Evolutionary conservation across 2,797 vertebrate genomes (phyloP).

Genomic region (Lacerta bilineata): DNA sequence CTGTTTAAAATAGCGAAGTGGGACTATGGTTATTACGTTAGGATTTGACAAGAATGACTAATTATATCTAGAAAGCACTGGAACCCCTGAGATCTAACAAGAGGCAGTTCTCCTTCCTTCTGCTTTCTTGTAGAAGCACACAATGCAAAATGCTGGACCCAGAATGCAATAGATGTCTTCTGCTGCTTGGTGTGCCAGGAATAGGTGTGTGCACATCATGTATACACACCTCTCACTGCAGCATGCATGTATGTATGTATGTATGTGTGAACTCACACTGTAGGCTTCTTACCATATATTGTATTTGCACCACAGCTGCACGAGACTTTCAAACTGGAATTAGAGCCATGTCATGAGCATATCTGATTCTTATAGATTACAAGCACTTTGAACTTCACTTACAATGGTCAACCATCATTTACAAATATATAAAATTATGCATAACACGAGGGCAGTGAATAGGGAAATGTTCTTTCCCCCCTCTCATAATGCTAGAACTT

Average conservation of each 20-base stretch:
- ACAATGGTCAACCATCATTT: no score
- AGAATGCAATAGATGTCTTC: background rate
- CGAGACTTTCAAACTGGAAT: background rate
- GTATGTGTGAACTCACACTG: background rate
- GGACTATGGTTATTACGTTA: background rate
- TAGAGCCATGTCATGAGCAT: background rate
- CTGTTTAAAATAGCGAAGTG: background rate
- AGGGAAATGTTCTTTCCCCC: no score
- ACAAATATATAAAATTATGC: no score
- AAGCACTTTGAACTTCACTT: background rate
- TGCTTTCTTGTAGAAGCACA: background rate
- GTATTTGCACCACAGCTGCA: background rate
- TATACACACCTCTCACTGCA: background rate
- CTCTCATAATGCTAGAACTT: no score
- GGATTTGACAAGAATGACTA: background rate
- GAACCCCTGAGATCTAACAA: background rate
- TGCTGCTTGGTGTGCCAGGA: background rate
- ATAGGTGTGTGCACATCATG: background rate
- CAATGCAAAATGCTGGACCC: background rate
- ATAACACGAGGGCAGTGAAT: no score
- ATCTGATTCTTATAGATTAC: background rate
- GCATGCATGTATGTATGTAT: background rate
- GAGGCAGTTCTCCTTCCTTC: background rate
- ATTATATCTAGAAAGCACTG: background rate
- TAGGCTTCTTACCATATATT: no score